Base-by-base conservation (phyloP, 2,888 invertebrate species). In the Lepidochitona cinerea region DNA sequence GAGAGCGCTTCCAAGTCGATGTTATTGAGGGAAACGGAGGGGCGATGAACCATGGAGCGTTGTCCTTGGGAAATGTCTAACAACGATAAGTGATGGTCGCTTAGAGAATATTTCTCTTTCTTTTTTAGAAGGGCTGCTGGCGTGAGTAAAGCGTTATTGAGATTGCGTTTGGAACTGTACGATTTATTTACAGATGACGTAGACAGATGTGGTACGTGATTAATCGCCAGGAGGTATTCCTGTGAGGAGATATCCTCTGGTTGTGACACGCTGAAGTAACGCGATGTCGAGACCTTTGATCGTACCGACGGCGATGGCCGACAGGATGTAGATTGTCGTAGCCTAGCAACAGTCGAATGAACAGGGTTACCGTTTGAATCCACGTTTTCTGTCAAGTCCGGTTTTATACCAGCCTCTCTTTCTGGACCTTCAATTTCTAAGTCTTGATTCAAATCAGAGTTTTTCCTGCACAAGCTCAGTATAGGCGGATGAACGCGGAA, bases 401-500 rank as follows among this genome's bases (percentile, higher is more conserved):
- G 49, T 7, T 49, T 2, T 2, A n/a, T 23, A 49, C n/a, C 18
- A 49, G 2, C 23, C 7, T 49, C 23, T 18, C 23, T 49, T 2
- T 23, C 49, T 7, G 49, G 4, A 18, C 23, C 49, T 7, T 49
- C 7, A 23, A 5, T 23, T 23, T 49, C 49, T 49, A 49, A 2
- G 23, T 49, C 49, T 7, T 2, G 4, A 18, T 49, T 49, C n/a
- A 23, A n/a, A 23, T 49, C 7, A 5, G 7, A 2, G n/a, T 49
- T 49, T 4, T 41, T 68, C 14, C 29, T 5, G 36, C 33, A 53
- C 5, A 53, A 68, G 49, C 29, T 49, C 32, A 2, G 59, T 32
- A 36, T 52, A 0, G 36, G 65, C 14, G 23, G 33, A 14, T 66
- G 29, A 23, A 78, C 70, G 1, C 41, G 53, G 68, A 69, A 80